Percentiles rank a stretch among this genome's conserved stretches.
phyloP scores from a whole-genome alignment of 2,888 invertebrate species.

The Sialis lutaria region DNA sequence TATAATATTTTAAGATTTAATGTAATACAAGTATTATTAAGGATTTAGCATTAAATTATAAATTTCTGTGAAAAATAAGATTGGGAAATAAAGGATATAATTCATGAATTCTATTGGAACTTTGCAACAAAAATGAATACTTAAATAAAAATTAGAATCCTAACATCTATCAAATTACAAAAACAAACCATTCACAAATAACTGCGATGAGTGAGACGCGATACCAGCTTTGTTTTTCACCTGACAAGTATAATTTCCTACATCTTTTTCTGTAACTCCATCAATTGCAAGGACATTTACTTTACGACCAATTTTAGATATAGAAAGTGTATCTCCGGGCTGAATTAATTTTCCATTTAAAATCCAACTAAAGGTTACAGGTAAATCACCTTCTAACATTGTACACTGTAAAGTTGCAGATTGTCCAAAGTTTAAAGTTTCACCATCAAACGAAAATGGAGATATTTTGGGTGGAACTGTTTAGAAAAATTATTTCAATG shows the following conservation, averaged over 20 bases:
- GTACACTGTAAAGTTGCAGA: conserved; percentile 40
- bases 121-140: not conserved
- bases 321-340: conserved; percentile 38
- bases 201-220: conserved; percentile 29
- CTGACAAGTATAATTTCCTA: conserved; percentile 41
- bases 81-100: too few species aligned
- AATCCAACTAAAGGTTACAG: conserved; percentile 40
- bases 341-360: conserved; percentile 32
- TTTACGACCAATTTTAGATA: conserved; percentile 38
- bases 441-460: conserved; percentile 39
- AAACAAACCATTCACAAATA: conserved; percentile 38
- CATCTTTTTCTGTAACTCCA: conserved; percentile 34
- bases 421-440: conserved; percentile 39
- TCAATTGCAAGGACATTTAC: conserved; percentile 36
- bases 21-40: too few species aligned
- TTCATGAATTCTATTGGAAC: not conserved
- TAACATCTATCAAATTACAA: not conserved
- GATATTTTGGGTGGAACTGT: conserved; percentile 33
- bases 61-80: too few species aligned
- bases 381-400: conserved; percentile 41
- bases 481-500: conserved; percentile 27
- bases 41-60: too few species aligned
- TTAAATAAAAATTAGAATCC: conserved; percentile 1
- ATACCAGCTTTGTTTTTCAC: conserved; percentile 37
- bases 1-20: too few species aligned